Conservation (phyloP, 2,113 vertebrate species). For the Archilochus colubris region DNA sequence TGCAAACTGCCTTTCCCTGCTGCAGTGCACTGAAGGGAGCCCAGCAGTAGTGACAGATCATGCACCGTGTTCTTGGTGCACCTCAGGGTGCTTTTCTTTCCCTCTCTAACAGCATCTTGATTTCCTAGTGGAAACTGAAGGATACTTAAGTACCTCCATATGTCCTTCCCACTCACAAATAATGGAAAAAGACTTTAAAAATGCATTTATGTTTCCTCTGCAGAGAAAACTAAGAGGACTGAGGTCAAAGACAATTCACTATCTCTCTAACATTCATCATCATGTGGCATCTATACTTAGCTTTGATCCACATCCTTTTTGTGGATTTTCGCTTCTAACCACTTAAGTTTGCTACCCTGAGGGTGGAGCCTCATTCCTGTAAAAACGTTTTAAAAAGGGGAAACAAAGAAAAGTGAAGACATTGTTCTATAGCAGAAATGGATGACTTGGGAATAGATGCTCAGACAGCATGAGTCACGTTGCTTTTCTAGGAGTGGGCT, state of each 20-base stretch:
- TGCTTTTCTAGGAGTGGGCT: neutral
- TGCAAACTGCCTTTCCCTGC: neutral
- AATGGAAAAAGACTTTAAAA: neutral
- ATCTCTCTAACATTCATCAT: neutral
- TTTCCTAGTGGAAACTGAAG: neutral
- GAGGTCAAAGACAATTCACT: neutral
- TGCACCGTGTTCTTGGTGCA: neutral
- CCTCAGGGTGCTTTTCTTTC: neutral
- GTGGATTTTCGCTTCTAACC: neutral
- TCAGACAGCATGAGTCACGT: neutral
- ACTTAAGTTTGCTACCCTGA: neutral
- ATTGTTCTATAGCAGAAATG: neutral
- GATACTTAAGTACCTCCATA: neutral
- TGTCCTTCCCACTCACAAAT: neutral
- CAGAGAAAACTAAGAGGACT: slow-evolving; percentile 11
- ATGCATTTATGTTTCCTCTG: neutral
- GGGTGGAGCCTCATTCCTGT: neutral
- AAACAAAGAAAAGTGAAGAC: neutral
- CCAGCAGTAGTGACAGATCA: neutral
- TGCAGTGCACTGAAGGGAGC: neutral
- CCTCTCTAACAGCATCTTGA: neutral
- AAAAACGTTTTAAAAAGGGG: neutral
- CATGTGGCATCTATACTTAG: neutral
- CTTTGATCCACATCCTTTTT: neutral
- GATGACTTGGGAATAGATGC: neutral